Evolutionary conservation across 2,113 vertebrate species (phyloP).

Genomic region (Kryptolebias marmoratus): DNA sequence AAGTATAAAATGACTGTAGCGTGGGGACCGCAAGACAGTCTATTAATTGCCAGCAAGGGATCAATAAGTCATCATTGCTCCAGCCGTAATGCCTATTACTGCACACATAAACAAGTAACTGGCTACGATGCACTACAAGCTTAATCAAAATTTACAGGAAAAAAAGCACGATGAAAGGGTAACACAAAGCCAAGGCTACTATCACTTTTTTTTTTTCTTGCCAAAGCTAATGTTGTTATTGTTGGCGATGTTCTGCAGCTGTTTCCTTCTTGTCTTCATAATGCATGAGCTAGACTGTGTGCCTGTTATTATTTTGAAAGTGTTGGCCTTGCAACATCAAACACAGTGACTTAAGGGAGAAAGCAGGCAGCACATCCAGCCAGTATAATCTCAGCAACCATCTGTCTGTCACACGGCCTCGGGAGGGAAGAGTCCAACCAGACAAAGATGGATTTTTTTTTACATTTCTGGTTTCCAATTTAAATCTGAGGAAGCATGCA

Average conservation of each 20-base stretch:
- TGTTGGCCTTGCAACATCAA: conserved; percentile 72
- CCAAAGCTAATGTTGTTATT: conserved; percentile 54
- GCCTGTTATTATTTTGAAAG: conserved; percentile 64
- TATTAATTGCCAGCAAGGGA: background rate
- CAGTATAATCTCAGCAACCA: conserved; percentile 63
- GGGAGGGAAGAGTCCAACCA: conserved; percentile 52
- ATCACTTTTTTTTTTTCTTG: conserved; percentile 34
- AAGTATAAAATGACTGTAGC: conserved; percentile 8
- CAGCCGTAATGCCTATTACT: background rate
- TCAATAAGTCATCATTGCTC: background rate
- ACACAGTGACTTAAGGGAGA: conserved; percentile 60
- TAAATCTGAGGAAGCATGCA: conserved; percentile 17
- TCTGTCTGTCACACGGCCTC: conserved; percentile 70
- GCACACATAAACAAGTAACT: background rate
- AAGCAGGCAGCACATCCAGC: conserved; percentile 58
- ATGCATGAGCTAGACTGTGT: conserved; percentile 51
- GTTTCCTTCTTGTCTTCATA: conserved; percentile 58
- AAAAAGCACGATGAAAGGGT: conserved; percentile 35
- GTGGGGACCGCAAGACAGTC: background rate
- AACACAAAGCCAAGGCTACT: conserved; percentile 41
- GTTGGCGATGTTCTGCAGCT: conserved; percentile 54
- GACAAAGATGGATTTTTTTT: conserved; percentile 59
- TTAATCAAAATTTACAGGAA: conserved; percentile 9
- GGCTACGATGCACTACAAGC: background rate
- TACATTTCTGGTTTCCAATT: conserved; percentile 54